These are phyloP conservation scores for Aphelocoma californica DNA, from an alignment of 2,797 vertebrate genomes.

Conservation along the genomic window DNA sequence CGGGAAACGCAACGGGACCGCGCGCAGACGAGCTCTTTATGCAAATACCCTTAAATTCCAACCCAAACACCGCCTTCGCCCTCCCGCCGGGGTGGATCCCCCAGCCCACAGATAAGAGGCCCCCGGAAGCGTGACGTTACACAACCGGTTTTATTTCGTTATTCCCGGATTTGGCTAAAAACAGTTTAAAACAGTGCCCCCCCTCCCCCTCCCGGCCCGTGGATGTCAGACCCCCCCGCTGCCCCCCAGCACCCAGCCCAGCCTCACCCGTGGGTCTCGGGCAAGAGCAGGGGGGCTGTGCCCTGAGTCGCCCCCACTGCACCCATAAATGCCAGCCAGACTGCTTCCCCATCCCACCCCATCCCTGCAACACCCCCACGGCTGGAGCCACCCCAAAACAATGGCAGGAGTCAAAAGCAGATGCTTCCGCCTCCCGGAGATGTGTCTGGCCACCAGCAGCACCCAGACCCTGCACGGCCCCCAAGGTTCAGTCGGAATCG, in stretches of 20 bases:
- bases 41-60: neutral
- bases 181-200: neutral
- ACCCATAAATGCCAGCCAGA: neutral
- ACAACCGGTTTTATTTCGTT: neutral
- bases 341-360: neutral
- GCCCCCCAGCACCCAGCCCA: too few species aligned
- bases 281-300: neutral
- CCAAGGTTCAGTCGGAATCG: neutral
- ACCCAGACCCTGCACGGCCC: neutral
- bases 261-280: neutral
- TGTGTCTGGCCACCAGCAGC: neutral
- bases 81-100: neutral
- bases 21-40: rapidly evolving
- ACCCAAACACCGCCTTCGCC: too few species aligned
- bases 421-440: neutral
- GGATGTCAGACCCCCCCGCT: neutral
- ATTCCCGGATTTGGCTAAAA: neutral
- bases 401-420: neutral
- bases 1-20: neutral
- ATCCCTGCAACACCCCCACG: neutral
- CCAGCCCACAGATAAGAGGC: neutral
- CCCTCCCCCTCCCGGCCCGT: rapidly evolving
- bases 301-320: neutral
- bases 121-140: rapidly evolving
- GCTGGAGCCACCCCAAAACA: neutral